These are phyloP conservation scores for Pogonocherus hispidulus DNA, from an alignment of 2,888 invertebrate genomes.

Conservation along the genomic window DNA sequence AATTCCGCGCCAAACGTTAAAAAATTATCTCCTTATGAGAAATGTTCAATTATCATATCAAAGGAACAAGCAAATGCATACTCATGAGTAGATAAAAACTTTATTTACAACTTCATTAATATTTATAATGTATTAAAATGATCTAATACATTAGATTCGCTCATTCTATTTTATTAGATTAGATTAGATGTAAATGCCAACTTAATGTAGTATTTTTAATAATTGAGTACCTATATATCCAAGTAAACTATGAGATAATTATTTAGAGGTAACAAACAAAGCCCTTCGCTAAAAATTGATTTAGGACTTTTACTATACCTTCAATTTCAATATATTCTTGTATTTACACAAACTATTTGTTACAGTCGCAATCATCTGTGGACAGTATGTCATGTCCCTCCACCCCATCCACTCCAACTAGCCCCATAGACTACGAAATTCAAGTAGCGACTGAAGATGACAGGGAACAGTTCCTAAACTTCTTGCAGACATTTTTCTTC, in stretches of 20 bases:
- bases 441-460: constrained; percentile 68
- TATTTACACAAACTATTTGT: constrained; percentile 18
- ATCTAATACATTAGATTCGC: not conserved
- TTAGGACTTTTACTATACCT: too few relatives aligned
- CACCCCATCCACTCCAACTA: constrained; percentile 62
- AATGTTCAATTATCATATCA: not conserved
- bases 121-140: not conserved
- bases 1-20: not conserved
- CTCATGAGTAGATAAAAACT: not conserved
- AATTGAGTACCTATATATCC: too few relatives aligned
- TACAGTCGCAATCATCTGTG: constrained; percentile 50
- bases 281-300: too few relatives aligned
- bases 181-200: too few relatives aligned
- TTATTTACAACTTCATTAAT: not conserved
- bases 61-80: too few relatives aligned
- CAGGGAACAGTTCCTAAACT: constrained; percentile 70
- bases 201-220: too few relatives aligned
- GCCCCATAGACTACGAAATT: constrained; percentile 66
- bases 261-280: too few relatives aligned
- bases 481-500: constrained; percentile 77
- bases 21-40: not conserved
- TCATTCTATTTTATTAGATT: too few relatives aligned
- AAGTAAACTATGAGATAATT: too few relatives aligned
- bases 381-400: constrained; percentile 59
- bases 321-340: too few relatives aligned